Conservation (phyloP, 2,113 vertebrate species). For the Oryzias javanicus region DNA sequence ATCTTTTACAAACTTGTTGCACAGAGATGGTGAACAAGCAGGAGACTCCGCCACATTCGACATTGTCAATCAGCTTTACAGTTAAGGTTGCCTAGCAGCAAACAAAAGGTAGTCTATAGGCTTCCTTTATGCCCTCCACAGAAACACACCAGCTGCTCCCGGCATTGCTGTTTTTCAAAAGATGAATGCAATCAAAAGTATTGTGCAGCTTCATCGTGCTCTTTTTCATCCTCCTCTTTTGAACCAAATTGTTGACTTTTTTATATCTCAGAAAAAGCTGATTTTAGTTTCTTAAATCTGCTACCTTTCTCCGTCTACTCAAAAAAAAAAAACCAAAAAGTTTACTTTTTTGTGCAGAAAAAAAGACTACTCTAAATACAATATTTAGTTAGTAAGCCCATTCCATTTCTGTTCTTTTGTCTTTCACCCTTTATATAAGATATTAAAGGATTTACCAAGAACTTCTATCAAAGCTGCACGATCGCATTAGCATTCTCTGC, state of each 20-base stretch:
- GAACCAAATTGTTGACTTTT: slow-evolving; percentile 15
- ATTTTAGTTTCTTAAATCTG: background rate
- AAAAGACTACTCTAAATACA: slow-evolving; percentile 1
- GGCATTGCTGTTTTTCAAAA: slow-evolving; percentile 18
- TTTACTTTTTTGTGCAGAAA: background rate
- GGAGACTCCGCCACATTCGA: background rate
- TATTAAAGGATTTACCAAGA: background rate
- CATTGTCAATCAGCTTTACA: slow-evolving; percentile 11
- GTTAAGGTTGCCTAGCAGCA: slow-evolving; percentile 48
- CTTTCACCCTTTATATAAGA: background rate
- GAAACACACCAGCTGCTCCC: slow-evolving; percentile 8
- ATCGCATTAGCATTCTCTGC: slow-evolving; percentile 16
- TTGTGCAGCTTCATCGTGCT: slow-evolving; percentile 21
- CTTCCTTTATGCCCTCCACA: slow-evolving; percentile 19
- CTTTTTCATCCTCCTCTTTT: background rate
- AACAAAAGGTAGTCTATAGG: slow-evolving; percentile 20
- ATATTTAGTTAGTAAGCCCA: background rate
- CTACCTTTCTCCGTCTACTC: background rate
- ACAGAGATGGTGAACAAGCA: too few relatives aligned
- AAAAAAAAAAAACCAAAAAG: background rate
- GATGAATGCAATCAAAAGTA: slow-evolving; percentile 27
- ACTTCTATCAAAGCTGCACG: background rate
- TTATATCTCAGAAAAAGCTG: background rate
- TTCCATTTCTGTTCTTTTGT: background rate
- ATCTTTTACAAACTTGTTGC: too few relatives aligned